These are phyloP conservation scores for Manacus vitellinus DNA, from an alignment of 2,113 vertebrate genomes.

Conservation along the genomic window DNA sequence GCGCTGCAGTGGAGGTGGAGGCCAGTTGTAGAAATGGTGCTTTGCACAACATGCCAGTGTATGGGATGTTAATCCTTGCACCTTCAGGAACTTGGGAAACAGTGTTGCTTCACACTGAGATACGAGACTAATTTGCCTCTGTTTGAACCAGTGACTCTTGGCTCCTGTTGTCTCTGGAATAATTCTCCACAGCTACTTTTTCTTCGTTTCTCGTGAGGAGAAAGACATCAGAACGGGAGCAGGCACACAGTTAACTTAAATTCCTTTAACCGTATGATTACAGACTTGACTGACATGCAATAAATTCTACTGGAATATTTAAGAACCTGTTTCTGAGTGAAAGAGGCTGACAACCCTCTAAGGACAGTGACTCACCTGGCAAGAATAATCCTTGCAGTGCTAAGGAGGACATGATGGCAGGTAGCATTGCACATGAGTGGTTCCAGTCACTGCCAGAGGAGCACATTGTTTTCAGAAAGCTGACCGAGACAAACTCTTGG, in stretches of 20 bases:
- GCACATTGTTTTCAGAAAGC: background rate
- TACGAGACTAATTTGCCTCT: background rate
- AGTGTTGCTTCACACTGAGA: background rate
- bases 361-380: conserved; percentile 24
- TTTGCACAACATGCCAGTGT: background rate
- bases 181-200: background rate
- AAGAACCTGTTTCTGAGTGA: background rate
- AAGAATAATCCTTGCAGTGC: background rate
- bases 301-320: background rate
- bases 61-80: background rate
- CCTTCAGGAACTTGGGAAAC: background rate
- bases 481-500: background rate
- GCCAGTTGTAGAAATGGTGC: background rate
- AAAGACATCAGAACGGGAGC: background rate
- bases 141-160: background rate
- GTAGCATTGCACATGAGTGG: background rate
- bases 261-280: background rate
- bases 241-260: background rate
- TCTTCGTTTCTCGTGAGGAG: background rate
- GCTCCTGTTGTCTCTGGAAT: background rate
- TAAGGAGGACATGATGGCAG: background rate
- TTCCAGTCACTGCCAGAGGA: background rate
- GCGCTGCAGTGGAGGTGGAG: background rate
- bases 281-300: background rate
- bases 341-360: background rate